These are phyloP conservation scores for Apis dorsata DNA, from an alignment of 1,140 invertebrate species.

Conservation along the genomic window DNA sequence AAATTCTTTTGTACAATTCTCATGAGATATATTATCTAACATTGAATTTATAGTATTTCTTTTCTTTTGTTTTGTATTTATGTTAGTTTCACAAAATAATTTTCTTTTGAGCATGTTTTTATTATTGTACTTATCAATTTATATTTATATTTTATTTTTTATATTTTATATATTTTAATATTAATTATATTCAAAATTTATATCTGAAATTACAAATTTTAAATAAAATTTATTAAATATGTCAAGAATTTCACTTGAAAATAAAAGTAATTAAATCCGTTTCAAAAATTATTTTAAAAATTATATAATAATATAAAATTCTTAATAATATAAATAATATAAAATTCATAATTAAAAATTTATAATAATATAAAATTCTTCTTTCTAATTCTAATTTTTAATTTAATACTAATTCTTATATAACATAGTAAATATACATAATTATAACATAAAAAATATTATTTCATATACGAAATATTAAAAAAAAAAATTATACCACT, in stretches of 20 bases:
- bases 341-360: too few relatives aligned
- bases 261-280: neutral
- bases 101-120: neutral
- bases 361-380: too few relatives aligned
- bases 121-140: neutral
- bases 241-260: neutral
- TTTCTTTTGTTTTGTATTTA: slow-evolving; percentile 4
- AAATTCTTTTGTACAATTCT: neutral
- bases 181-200: neutral
- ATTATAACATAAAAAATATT: neutral
- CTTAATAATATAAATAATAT: too few relatives aligned
- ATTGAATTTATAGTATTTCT: neutral
- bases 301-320: neutral
- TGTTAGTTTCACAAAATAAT: neutral
- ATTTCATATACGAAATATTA: neutral
- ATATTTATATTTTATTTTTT: neutral
- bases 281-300: neutral
- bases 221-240: neutral
- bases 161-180: neutral
- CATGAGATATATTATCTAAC: neutral
- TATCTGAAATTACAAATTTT: neutral
- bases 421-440: too few relatives aligned
- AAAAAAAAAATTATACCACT: slow-evolving; percentile 7
- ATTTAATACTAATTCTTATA: too few relatives aligned
- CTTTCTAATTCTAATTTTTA: too few relatives aligned